Evolutionary conservation across 1,140 invertebrate species (phyloP), one percentile per base, ranked within the genome.

Genomic region (Danaus plexippus): DNA sequence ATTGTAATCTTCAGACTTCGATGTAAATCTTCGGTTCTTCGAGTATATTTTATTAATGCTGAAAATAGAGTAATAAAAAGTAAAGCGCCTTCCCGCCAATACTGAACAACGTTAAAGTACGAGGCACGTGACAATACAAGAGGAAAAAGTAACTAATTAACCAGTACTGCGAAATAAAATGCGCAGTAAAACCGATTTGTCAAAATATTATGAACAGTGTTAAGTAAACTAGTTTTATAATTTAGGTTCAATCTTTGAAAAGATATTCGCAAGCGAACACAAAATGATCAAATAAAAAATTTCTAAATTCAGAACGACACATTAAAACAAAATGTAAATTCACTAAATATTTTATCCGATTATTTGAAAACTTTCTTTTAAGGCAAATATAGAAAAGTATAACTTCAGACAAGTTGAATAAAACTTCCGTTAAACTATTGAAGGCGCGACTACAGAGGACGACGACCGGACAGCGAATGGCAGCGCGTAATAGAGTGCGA

Each of bases 381-480:
- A 32, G 22, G 22, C 22, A 6, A 32, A 32, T 32, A 32, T 32
- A 32, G 22, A 3, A 32, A 32, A 32, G 22, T 32, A 32, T 32
- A 32, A 32, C 22, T 32, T 32, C 22, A 32, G 22, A 32, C 22
- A 4, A 32, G 43, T 52, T 65, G 67, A 73, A 73, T 74, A 69
- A 61, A 79, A 82, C 70, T 80, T 77, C 50, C 67, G 74, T 71
- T 66, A 59, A 52, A 52, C 53, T 64, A 51, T 45, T 50, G 53
- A 61, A 61, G 51, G 52, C 62, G 71, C 77, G 73, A 79, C 73
- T 66, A 66, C 54, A 62, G 59, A 59, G 8, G 61, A 67, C 64
- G 75, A 71, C 62, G 77, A 67, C 64, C 69, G 71, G 69, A 76
- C 65, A 73, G 72, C 77, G 80, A 83, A 80, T 85, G 82, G 67